These are phyloP conservation scores for Myotis myotis DNA, from an alignment of 2,797 vertebrate genomes.

Conservation along the genomic window DNA sequence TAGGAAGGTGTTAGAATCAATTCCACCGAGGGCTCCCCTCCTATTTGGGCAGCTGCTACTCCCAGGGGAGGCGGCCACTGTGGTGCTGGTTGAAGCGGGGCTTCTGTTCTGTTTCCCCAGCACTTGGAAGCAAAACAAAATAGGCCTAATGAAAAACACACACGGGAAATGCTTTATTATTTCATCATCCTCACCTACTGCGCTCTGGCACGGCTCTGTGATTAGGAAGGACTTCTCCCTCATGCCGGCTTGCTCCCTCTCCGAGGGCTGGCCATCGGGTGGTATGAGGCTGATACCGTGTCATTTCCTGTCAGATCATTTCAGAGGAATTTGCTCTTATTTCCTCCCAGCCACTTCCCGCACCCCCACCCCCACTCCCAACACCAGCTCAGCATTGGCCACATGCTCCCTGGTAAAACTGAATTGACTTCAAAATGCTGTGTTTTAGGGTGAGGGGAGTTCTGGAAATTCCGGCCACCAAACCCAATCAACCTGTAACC, in stretches of 20 bases:
- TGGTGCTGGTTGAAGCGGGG: conserved; percentile 91
- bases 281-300: conserved; percentile 88
- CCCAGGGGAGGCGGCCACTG: conserved; percentile 91
- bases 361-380: not conserved
- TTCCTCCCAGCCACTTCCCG: conserved; percentile 89
- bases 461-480: conserved; percentile 37
- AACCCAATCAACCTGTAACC: conserved; percentile 15
- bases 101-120: conserved; percentile 98
- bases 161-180: conserved; percentile 99
- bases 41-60: conserved; percentile 94
- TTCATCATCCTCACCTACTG: conserved; percentile 99
- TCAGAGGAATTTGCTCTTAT: conserved; percentile 95
- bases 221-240: conserved; percentile 90
- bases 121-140: conserved; percentile 99
- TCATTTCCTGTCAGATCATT: conserved; percentile 97
- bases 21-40: conserved; percentile 82
- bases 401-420: conserved; percentile 82
- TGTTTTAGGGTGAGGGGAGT: conserved; percentile 75
- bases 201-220: conserved; percentile 92
- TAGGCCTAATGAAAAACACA: conserved; percentile 99
- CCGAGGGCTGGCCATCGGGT: conserved; percentile 79
- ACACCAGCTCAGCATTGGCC: conserved; percentile 82
- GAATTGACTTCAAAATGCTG: conserved; percentile 90
- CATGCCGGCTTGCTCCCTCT: conserved; percentile 79
- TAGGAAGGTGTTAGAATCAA: conserved; percentile 93